Evolutionary conservation across 1,140 invertebrate species (phyloP).

Genomic region (Drosophila setifemur): DNA sequence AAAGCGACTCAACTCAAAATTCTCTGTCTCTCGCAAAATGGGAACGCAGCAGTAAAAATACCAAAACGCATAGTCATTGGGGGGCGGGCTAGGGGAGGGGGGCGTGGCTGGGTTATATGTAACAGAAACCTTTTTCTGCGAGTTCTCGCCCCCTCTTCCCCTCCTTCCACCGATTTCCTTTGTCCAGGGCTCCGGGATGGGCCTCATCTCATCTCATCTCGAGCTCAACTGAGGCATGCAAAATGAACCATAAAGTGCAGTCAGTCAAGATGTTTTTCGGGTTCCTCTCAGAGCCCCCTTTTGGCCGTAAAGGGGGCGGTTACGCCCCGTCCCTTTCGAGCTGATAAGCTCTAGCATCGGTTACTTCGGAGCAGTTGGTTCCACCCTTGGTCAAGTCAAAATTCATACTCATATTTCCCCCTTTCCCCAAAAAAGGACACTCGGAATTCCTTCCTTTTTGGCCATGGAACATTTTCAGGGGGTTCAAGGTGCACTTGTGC

Average conservation of each 20-base stretch:
- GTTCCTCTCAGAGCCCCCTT: conserved; percentile 6
- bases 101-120: conserved; percentile 13
- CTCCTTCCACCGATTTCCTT: neutral
- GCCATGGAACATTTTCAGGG: no score
- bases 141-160: neutral
- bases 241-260: conserved; percentile 56
- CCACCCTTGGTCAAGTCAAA: no score
- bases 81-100: neutral
- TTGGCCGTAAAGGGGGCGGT: neutral
- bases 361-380: no score
- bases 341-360: neutral
- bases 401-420: neutral
- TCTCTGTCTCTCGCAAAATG: conserved; percentile 42
- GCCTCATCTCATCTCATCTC: neutral
- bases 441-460: no score
- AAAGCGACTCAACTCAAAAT: conserved; percentile 44
- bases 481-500: no score
- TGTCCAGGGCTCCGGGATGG: conserved; percentile 2
- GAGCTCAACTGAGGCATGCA: conserved; percentile 40
- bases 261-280: conserved; percentile 40
- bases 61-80: conserved; percentile 51
- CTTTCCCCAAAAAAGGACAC: no score
- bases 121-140: conserved; percentile 11
- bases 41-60: conserved; percentile 64
- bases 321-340: neutral